Percentiles rank a stretch among this genome's conserved stretches.
phyloP scores from a whole-genome alignment of 2,113 vertebrate species.

The Xenopus tropicalis region UCB_Xtro_10.0 CM004445.2:101410001-101410500 shows the following conservation, averaged over 20 bases:
- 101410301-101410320: too few relatives aligned
- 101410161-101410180: conserved; percentile 37
- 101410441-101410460: too few relatives aligned
- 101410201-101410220: conserved; percentile 9
- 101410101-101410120: conserved; percentile 24
- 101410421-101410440: too few relatives aligned
- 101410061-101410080: conserved; percentile 1
- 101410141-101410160: conserved; percentile 42
- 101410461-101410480: too few relatives aligned
- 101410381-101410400: too few relatives aligned
- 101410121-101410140: conserved; percentile 40
- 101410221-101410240: conserved; percentile 10
- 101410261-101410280: too few relatives aligned
- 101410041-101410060: conserved; percentile 20
- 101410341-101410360: too few relatives aligned
- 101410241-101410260: conserved; percentile 19
- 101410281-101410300: neutral
- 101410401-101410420: too few relatives aligned
- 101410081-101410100: conserved; percentile 11
- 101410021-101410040: neutral
- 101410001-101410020: conserved; percentile 25
- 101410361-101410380: too few relatives aligned
- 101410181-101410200: conserved; percentile 18
- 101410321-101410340: too few relatives aligned
- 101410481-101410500: too few relatives aligned